phyloP scores from a whole-genome alignment of 2,113 vertebrate species.

The Phyllostomus hastatus region DNA sequence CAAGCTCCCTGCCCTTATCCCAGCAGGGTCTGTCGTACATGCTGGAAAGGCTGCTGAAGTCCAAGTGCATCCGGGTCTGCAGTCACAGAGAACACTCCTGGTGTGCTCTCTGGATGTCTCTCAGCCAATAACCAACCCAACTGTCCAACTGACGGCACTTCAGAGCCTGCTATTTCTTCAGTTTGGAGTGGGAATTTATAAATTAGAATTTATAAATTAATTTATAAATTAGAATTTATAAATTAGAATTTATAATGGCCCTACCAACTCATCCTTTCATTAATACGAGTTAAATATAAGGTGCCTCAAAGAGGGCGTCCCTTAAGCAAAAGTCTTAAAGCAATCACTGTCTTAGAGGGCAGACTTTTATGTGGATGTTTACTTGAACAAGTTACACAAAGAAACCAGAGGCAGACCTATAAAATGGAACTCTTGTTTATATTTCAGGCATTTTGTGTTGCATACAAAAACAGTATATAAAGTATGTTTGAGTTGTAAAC shows the following conservation, averaged over 20 bases:
- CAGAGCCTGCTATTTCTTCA: not conserved
- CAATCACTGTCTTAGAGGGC: not conserved
- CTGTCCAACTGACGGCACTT: not conserved
- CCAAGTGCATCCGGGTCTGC: not conserved
- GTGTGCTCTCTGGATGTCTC: not conserved
- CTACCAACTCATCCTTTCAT: not conserved
- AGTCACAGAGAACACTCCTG: not conserved
- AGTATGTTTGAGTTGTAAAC: not conserved
- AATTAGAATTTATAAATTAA: not conserved
- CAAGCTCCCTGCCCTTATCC: not conserved
- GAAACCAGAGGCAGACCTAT: not conserved
- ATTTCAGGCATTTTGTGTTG: not conserved
- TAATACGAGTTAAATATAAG: not conserved
- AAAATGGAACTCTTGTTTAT: not conserved
- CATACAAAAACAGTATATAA: not conserved
- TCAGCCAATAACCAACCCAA: not conserved
- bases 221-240: not conserved
- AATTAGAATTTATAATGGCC: not conserved
- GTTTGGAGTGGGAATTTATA: not conserved
- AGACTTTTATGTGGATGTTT: not conserved
- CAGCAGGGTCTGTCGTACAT: not conserved
- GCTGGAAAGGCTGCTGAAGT: not conserved
- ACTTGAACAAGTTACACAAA: not conserved
- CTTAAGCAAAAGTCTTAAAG: not conserved
- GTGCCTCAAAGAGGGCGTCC: not conserved